Evolutionary conservation across 2,113 vertebrate species (phyloP).

Genomic region (Pluvialis apricaria): DNA sequence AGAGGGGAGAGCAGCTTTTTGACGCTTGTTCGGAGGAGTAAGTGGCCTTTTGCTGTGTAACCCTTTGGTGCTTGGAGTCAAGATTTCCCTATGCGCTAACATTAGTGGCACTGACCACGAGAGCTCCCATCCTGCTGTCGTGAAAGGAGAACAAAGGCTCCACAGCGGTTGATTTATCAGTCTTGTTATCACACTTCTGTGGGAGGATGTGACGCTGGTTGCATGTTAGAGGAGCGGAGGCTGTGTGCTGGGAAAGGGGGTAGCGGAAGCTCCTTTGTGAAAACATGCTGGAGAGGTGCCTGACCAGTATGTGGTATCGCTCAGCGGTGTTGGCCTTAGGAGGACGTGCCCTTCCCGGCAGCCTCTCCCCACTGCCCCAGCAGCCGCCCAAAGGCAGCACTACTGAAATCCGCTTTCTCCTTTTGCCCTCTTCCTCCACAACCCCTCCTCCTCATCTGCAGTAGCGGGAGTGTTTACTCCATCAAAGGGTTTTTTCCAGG

Average conservation of each 20-base stretch:
- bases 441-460: neutral
- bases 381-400: neutral
- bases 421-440: neutral
- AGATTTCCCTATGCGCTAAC: constrained; percentile 1
- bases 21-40: neutral
- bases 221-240: neutral
- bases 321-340: neutral
- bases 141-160: neutral
- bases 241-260: neutral
- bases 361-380: neutral
- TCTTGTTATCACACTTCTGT: neutral
- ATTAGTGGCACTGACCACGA: neutral
- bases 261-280: neutral
- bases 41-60: constrained; percentile 54
- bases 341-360: neutral
- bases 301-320: neutral
- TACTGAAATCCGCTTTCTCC: neutral
- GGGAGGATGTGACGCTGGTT: neutral
- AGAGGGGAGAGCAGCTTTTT: neutral
- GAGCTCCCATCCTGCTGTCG: neutral
- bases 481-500: constrained; percentile 28
- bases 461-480: constrained; percentile 34
- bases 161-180: neutral
- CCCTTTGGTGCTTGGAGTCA: constrained; percentile 58
- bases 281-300: neutral